A percentile compares a stretch with the other conserved stretches of the same genome.
Conservation (phyloP, 2,113 vertebrate genomes). For the Blennius ocellaris region DNA sequence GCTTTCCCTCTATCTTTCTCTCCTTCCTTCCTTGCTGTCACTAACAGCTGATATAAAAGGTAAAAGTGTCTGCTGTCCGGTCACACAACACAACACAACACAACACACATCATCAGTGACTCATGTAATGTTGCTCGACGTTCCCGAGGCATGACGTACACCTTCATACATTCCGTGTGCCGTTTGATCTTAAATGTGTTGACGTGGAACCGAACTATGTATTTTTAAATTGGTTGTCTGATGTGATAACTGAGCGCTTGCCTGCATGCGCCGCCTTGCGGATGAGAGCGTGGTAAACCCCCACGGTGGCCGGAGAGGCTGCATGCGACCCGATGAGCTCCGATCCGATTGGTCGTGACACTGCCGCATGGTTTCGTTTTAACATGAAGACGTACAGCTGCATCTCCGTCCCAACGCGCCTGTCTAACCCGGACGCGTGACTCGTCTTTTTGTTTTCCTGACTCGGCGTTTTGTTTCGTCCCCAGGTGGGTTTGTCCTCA, state of each 20-base stretch:
- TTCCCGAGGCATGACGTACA: too few species aligned
- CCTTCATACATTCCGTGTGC: too few species aligned
- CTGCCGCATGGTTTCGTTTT: slow-evolving; percentile 21
- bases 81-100: slow-evolving; percentile 70
- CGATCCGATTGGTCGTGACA: slow-evolving; percentile 15
- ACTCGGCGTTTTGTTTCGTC: background rate
- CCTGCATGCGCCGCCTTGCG: slow-evolving; percentile 73
- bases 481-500: slow-evolving; percentile 93
- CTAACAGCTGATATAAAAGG: slow-evolving; percentile 93
- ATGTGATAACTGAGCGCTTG: too few species aligned
- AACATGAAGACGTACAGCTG: slow-evolving; percentile 14
- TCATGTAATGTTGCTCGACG: slow-evolving; percentile 80
- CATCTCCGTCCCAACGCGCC: too few species aligned
- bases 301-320: background rate
- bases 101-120: slow-evolving; percentile 82
- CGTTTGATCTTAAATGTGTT: background rate
- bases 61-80: slow-evolving; percentile 90
- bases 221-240: slow-evolving; percentile 55
- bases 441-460: background rate
- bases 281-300: slow-evolving; percentile 26
- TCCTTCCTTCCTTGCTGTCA: slow-evolving; percentile 87
- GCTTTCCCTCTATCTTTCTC: slow-evolving; percentile 75
- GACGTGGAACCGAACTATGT: slow-evolving; percentile 20
- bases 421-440: slow-evolving; percentile 16
- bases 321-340: slow-evolving; percentile 41